Base-by-base conservation (phyloP, 2,888 invertebrate species). In the Cantharis rufa region DNA sequence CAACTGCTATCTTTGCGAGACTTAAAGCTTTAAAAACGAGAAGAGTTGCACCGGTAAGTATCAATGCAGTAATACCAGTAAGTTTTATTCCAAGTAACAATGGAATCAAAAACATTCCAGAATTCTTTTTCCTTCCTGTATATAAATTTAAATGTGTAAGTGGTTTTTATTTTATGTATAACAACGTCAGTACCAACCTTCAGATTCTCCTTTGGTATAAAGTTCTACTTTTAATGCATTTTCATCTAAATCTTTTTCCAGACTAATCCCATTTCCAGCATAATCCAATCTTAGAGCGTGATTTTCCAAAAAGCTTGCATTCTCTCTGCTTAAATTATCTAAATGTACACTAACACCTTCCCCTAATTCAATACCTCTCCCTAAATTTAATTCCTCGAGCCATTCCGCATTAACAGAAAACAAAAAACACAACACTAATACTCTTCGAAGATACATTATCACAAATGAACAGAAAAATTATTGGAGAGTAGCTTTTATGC, bases 41-140 rank as follows among this genome's bases (percentile, higher is more conserved):
- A 10, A 91, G 85, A 0, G 92, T 91, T 27, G 94, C 91, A 1
- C 91, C 89, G 61, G 91, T 90, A 77, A 93, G 88, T 0, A 91
- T 91, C 69, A 93, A 89, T 80, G 93, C 89, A 68, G 91, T 90
- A 81, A 92, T 89, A 10, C 92, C 92, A 0, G 93, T 91, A 0
- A 92, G 90, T 83, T 93, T 94, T 87, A 93, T 92, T 27, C 94
- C 94, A 82, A 94, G 88, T 68, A 94, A 87, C 83, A 93, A 89
- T 7, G 94, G 93, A 10, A 94, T 88, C 74, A 93, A 88, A 83
- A 92, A 79, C 69, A 82, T 91, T 79, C 91, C 89, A 81, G 92
- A 90, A 83, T 93, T 92, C 80, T 91, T 91, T 78, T 91, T 91
- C 72, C 91, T 89, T 83, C 89, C 89, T 86, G 18, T n/a, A 21